Evolutionary conservation across 2,113 vertebrate species (phyloP), one percentile per base, ranked within the genome.

Genomic region (Muntiacus reevesi): DNA sequence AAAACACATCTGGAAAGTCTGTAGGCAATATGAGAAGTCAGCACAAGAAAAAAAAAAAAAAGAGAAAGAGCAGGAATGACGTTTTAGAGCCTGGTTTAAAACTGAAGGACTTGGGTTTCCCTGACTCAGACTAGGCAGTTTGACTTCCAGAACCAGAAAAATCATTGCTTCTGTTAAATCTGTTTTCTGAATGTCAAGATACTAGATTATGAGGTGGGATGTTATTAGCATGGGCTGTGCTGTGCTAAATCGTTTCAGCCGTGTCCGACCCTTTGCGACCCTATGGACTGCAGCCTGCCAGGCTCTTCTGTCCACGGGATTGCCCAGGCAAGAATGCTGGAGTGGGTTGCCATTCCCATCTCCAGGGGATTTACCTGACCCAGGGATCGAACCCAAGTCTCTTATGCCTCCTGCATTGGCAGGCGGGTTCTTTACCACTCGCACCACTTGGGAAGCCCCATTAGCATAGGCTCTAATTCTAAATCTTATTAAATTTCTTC

Each of bases 131-230:
- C 64, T 15, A 87, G 83, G n/a, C 54, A 62, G 14, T 59, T 94
- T 33, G 60, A 93, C 81, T 96, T 89, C 45, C 74, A 62, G 45
- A 87, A 78, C 43, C 91, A 83, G 19, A 15, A 93, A 91, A 86
- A 93, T 82, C 1, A 4, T 71, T 86, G 28, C 47, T 93, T 96
- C 94, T 86, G 59, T 67, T 93, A 88, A 87, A 87, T 64, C 23
- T 74, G 17, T 64, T 81, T 96, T 89, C 64, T 50, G 47, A 93
- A 74, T 96, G 76, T 96, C 78, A 83, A 94, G 94, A 79, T 45
- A 60, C 6, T 40, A 74, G 57, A 71, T 88, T 83, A 82, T 1
- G 2, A 86, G 78, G 57, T 28, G 40, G 93, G 62, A 87, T 92
- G 94, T 89, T 81, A 91, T 96, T 91, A 87, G 52, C 60, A 33